These are phyloP conservation scores for Lissocephala sabroskyi DNA, from an alignment of 2,888 invertebrate genomes.

Conservation along the genomic window DNA sequence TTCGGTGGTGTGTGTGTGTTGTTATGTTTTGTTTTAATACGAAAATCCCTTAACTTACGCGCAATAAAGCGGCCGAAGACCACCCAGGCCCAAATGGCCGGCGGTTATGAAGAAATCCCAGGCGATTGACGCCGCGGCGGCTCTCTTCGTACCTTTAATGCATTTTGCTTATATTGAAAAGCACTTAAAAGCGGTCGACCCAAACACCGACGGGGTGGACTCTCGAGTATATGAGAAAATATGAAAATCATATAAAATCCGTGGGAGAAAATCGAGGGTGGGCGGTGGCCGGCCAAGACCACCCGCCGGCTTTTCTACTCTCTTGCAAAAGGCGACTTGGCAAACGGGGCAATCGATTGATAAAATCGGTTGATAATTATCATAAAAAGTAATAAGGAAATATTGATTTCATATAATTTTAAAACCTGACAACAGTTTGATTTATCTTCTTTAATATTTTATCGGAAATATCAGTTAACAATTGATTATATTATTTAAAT, in stretches of 20 bases:
- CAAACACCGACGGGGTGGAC: conserved; percentile 4
- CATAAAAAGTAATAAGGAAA: too few species aligned
- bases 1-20: conserved; percentile 29
- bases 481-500: too few species aligned
- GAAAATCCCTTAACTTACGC: conserved; percentile 44
- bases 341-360: too few species aligned
- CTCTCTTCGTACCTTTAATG: conserved; percentile 50
- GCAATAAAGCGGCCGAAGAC: conserved; percentile 18
- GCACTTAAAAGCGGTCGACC: conserved; percentile 47
- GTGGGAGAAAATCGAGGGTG: conserved; percentile 5
- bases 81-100: conserved; percentile 13
- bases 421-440: too few species aligned
- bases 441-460: too few species aligned
- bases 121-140: conserved; percentile 13
- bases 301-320: too few species aligned
- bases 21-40: conserved; percentile 44
- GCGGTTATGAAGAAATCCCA: conserved; percentile 28
- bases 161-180: conserved; percentile 57
- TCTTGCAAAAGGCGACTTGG: too few species aligned
- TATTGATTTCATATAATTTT: too few species aligned
- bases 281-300: too few species aligned
- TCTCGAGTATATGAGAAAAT: conserved; percentile 33
- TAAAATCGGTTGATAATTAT: too few species aligned
- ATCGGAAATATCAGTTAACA: too few species aligned
- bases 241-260: conserved; percentile 53